phyloP scores from a whole-genome alignment of 2,888 invertebrate species.

The Adelphocoris suturalis region DNA sequence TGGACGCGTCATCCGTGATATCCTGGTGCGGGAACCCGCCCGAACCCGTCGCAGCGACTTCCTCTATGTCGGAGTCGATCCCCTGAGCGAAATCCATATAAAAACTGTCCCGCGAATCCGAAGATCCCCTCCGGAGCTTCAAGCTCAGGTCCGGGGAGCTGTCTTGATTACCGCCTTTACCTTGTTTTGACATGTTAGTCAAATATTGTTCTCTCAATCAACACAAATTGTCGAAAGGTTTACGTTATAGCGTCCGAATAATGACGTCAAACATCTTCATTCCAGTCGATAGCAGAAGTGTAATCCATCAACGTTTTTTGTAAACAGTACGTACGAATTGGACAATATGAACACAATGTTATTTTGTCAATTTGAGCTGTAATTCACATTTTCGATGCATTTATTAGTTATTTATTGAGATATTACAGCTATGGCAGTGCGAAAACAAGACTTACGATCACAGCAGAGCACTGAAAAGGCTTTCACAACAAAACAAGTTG shows the following conservation, averaged over 20 bases:
- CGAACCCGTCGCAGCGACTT: slow-evolving; percentile 85
- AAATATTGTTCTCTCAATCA: no score
- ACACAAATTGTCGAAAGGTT: no score
- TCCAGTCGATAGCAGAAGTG: no score
- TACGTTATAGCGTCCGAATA: no score
- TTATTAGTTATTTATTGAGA: neutral
- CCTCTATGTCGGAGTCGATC: slow-evolving; percentile 93
- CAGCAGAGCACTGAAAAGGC: neutral
- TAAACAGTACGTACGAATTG: no score
- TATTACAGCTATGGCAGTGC: neutral
- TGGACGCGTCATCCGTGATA: slow-evolving; percentile 75
- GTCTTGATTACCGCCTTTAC: slow-evolving; percentile 80
- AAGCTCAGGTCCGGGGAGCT: slow-evolving; percentile 92
- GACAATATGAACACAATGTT: neutral
- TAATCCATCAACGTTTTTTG: no score
- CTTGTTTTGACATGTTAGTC: slow-evolving; percentile 52
- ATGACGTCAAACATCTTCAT: no score
- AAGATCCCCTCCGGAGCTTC: slow-evolving; percentile 90
- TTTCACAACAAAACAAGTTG: neutral
- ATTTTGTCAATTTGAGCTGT: neutral
- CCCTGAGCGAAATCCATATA: slow-evolving; percentile 94
- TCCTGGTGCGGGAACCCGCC: slow-evolving; percentile 73
- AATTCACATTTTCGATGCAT: neutral
- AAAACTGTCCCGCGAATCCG: slow-evolving; percentile 92
- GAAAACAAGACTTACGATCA: neutral